Base-by-base conservation (phyloP, 2,797 vertebrate species). In the Cetoscarus ocellatus region DNA sequence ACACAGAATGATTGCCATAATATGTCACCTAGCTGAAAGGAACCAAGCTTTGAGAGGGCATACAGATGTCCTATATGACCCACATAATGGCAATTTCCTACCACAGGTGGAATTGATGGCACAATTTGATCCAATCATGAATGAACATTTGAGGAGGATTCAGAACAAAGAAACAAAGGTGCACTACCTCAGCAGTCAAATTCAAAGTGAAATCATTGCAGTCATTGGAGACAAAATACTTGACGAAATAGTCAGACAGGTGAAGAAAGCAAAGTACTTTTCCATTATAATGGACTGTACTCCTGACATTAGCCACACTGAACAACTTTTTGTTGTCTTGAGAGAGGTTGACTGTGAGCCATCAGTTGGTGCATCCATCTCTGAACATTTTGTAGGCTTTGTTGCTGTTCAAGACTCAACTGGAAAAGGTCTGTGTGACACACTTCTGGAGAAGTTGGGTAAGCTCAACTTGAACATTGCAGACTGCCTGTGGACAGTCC, bases 401-500 rank as follows among this genome's bases (percentile, higher is more conserved):
- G 12, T 57, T 67, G 38, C 56, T 44, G 51, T 51, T 45, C 12
- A 45, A 39, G 64, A 47, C 45, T 18, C 51, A 8, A 61, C 27
- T 56, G 38, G 38, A 42, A 50, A 11, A 67, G 57, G 27, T 50
- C 62, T 60, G 15, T 70, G 18, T 34, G 45, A 50, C 3, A 57
- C 39, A 44, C 27, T 61, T 6, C 5, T 72, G 17, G 27, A 58
- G 12, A 52, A 56, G 11, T 5, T 67, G 18, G 39, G 53, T 1
- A 42, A 59, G 19, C 15, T 39, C 45, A 52, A 12, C 58, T 19
- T 72, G 15, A 58, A 18, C 17, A 55, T 40, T 19, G 5, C 7
- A 50, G 39, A 71, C 39, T 79, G 75, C 27, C 13, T n/a, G 35
- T 62, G 67, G 70, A 7, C 75, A 80, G 10, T 80, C 67, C 1